Percentiles rank a stretch among this genome's conserved stretches.
Conservation (phyloP, 2,888 invertebrate species). For the Gari tellinella region DNA sequence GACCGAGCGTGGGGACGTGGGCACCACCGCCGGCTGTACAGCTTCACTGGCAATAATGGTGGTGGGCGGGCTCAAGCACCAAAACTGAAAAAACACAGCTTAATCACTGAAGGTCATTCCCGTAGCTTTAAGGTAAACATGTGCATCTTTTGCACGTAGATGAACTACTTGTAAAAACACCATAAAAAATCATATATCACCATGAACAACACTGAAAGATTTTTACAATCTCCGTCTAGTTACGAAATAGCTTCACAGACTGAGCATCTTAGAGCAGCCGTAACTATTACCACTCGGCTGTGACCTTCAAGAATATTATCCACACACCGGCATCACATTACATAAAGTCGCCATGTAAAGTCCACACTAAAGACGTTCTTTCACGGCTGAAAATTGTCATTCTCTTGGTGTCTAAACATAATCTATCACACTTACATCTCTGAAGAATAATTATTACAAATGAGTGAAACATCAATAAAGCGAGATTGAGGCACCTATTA, state of each 20-base stretch:
- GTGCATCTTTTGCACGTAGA: too few species aligned
- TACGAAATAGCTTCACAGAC: too few species aligned
- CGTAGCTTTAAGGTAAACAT: not conserved
- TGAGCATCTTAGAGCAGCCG: slow-evolving; percentile 25
- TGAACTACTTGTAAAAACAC: not conserved
- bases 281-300: slow-evolving; percentile 42
- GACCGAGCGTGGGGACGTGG: slow-evolving; percentile 49
- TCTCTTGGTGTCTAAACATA: slow-evolving; percentile 17
- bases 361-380: not conserved
- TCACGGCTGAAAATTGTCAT: not conserved
- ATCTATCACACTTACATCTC: slow-evolving; percentile 37
- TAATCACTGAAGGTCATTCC: slow-evolving; percentile 10
- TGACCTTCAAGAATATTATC: slow-evolving; percentile 58
- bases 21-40: slow-evolving; percentile 45
- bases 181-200: not conserved
- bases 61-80: slow-evolving; percentile 12
- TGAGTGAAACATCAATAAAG: slow-evolving; percentile 55
- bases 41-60: slow-evolving; percentile 53
- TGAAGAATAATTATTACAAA: slow-evolving; percentile 52
- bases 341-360: not conserved
- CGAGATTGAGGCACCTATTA: slow-evolving; percentile 46
- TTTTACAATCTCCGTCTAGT: not conserved
- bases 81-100: slow-evolving; percentile 2
- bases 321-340: slow-evolving; percentile 5
- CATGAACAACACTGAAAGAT: not conserved